Evolutionary conservation across 2,888 invertebrate species (phyloP), one percentile per base, ranked within the genome.

Genomic region (Mellilla xanthometata): DNA sequence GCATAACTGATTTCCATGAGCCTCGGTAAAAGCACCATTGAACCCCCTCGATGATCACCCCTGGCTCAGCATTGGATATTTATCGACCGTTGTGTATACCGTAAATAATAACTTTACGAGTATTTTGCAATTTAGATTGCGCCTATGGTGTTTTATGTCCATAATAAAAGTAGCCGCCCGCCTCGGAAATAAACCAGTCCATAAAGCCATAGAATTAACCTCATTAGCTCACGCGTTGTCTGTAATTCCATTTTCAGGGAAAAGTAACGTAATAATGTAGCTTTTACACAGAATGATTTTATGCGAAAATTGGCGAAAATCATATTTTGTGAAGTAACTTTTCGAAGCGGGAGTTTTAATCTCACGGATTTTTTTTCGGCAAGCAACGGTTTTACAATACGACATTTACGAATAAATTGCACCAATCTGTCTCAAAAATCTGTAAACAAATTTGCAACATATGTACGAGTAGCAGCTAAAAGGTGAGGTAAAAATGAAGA

Each of bases 1-100:
- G 35, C 33, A 33, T 53, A 65, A 57, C 56, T 65, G 60, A 68
- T 77, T 76, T 69, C 63, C 68, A 73, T 70, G 62, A 61, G 52
- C 52, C 56, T 63, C 51, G 27, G 29, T 28, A 42, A 41, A 35
- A 52, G 53, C 58, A 62, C 72, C 62, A 64, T 65, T 62, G 66
- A 56, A 53, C 63, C 62, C 66, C 54, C 38, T 41, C 51, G 59
- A 33, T 42, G 35, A 35, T 19, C 57, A 52, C 49, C 51, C 54
- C 56, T 56, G 50, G 54, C 59, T 59, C 48, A 52, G 60, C 63
- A 65, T 60, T 54, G 50, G 55, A 67, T 71, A 76, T 76, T 74
- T 76, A 75, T 70, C 56, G 62, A 51, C 56, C 42, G 55, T 60
- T 58, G 45, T 48, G 41, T 47, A 51, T 38, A 52, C 33, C 49